These are phyloP conservation scores for Cuniculus paca DNA, from an alignment of 2,797 vertebrate species.

Conservation along the genomic window DNA sequence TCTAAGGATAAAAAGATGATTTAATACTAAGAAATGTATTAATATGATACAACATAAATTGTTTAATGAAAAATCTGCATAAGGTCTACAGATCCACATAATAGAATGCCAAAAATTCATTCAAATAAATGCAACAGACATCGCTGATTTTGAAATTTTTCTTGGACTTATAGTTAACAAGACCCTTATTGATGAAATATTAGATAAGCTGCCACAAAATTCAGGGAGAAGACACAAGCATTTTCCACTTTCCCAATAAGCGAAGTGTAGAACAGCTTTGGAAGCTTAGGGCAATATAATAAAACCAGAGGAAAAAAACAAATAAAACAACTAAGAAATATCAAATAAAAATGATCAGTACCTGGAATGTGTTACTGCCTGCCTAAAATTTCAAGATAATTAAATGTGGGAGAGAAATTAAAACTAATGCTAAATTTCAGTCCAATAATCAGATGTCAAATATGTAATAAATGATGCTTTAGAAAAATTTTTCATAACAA, in stretches of 20 bases:
- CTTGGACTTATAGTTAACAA: background rate
- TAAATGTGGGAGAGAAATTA: background rate
- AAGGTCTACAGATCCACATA: background rate
- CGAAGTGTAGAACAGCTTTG: background rate
- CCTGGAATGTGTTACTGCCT: background rate
- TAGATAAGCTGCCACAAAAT: background rate
- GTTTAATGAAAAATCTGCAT: background rate
- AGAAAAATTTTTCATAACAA: background rate
- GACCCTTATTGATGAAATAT: background rate
- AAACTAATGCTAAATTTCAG: background rate
- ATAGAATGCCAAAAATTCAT: background rate
- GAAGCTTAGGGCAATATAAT: background rate
- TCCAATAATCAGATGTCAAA: background rate
- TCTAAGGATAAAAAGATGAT: background rate
- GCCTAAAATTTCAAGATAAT: background rate
- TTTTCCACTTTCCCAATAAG: background rate
- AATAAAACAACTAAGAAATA: background rate
- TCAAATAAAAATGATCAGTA: background rate
- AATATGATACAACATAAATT: background rate
- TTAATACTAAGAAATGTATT: constrained; percentile 14
- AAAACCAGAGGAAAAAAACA: background rate
- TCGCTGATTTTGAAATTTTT: constrained; percentile 24
- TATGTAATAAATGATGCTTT: background rate
- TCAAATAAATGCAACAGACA: background rate
- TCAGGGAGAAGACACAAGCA: background rate